Conservation (phyloP, 2,888 invertebrate genomes). For the Lordiphosa andalusiaca region DNA sequence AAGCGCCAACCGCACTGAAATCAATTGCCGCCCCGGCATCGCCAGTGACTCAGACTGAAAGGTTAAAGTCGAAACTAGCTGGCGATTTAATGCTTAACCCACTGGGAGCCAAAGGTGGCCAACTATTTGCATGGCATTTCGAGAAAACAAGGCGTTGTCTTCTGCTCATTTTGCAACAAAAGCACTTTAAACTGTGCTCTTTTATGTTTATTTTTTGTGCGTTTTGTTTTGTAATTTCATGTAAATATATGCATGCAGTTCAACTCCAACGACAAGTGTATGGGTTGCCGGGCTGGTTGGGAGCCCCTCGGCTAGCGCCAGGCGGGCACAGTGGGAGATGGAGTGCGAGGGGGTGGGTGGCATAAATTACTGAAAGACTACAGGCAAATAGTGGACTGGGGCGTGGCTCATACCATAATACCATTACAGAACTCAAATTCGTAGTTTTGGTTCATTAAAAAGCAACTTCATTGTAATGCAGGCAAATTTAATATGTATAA, state of each 20-base stretch:
- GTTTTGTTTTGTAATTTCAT: conserved; percentile 51
- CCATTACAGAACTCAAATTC: conserved; percentile 44
- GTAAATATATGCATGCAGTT: conserved; percentile 63
- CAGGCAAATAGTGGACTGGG: conserved; percentile 40
- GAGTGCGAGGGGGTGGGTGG: too few relatives aligned
- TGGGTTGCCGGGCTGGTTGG: conserved; percentile 1
- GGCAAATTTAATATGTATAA: too few relatives aligned
- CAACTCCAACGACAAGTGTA: conserved; percentile 7
- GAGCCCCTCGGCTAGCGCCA: conserved; percentile 4
- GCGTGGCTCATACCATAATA: conserved; percentile 24
- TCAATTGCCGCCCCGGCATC: too few relatives aligned
- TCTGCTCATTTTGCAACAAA: conserved; percentile 22
- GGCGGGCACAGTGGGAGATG: not conserved
- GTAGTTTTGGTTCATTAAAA: conserved; percentile 48
- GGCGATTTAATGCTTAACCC: too few relatives aligned
- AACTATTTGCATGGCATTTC: too few relatives aligned
- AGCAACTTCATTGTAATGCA: conserved; percentile 16
- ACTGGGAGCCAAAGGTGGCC: too few relatives aligned
- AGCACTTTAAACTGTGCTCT: conserved; percentile 39
- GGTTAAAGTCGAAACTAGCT: too few relatives aligned
- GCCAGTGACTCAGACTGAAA: too few relatives aligned
- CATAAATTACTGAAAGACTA: too few relatives aligned
- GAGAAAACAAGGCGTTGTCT: too few relatives aligned
- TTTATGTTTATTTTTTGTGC: conserved; percentile 28
- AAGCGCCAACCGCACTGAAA: too few relatives aligned